Conservation (phyloP, 2,888 invertebrate genomes). For the Halictus ligatus region DNA sequence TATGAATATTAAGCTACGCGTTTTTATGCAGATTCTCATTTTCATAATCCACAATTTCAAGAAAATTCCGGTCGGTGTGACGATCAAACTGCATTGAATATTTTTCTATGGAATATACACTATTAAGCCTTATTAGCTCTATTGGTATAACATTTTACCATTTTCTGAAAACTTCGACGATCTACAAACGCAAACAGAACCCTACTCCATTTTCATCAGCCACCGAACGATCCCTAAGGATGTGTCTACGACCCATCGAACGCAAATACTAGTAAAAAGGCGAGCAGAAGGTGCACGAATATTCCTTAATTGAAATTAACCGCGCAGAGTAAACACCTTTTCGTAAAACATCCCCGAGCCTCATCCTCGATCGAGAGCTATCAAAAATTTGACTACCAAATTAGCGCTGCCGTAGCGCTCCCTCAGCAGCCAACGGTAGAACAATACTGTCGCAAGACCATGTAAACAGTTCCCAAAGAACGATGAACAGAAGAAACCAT, state of each 20-base stretch:
- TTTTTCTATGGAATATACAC: background rate
- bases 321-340: background rate
- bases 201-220: background rate
- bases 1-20: background rate
- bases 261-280: slow-evolving; percentile 1
- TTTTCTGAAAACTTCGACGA: background rate
- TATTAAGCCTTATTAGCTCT: background rate
- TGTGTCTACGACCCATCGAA: background rate
- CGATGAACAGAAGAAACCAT: background rate
- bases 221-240: background rate
- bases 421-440: background rate
- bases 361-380: background rate
- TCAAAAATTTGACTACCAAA: slow-evolving; percentile 15
- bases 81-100: background rate
- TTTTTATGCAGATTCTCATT: background rate
- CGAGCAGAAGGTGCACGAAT: background rate
- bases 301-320: slow-evolving; percentile 8
- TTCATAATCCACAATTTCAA: background rate
- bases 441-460: background rate
- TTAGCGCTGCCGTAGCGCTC: background rate
- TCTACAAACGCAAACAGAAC: background rate
- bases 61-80: background rate
- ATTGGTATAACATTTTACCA: background rate
- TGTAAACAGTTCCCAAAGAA: background rate
- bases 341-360: background rate